Evolutionary conservation across 92 coral and sea anemone genomes (phyloP).

Genomic region (Palythoa grandis): DNA sequence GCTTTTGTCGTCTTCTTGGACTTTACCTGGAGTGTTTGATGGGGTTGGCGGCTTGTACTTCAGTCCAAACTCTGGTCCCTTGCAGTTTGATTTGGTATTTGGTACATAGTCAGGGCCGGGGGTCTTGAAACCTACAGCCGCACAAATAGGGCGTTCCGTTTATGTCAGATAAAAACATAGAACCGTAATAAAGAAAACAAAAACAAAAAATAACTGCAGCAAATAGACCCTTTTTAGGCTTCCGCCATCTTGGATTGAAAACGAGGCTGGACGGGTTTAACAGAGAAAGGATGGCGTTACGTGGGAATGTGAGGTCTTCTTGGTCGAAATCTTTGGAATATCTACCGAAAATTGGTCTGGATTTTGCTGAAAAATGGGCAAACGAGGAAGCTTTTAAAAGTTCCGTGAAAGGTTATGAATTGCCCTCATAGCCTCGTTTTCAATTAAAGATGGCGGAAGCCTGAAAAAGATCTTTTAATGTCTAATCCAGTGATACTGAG

Average conservation of each 20-base stretch:
- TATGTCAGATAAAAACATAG: not conserved
- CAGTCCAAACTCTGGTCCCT: constrained; percentile 49
- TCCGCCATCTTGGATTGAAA: not conserved
- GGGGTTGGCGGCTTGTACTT: constrained; percentile 24
- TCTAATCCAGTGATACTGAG: too few relatives aligned
- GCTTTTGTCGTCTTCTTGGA: not conserved
- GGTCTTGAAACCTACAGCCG: constrained; percentile 41
- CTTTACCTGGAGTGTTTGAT: constrained; percentile 42
- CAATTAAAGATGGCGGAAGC: too few relatives aligned
- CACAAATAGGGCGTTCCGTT: not conserved
- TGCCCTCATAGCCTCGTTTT: too few relatives aligned
- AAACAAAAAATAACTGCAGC: not conserved
- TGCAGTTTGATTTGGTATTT: not conserved
- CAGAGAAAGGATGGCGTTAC: too few relatives aligned
- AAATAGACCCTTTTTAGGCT: not conserved
- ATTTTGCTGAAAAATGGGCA: too few relatives aligned
- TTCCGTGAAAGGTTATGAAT: too few relatives aligned
- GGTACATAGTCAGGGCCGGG: constrained; percentile 64
- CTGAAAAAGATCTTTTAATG: not conserved
- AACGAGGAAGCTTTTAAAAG: too few relatives aligned
- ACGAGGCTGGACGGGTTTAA: too few relatives aligned
- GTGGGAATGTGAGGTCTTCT: too few relatives aligned
- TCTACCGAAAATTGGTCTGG: too few relatives aligned
- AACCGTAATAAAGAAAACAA: not conserved
- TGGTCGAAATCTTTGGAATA: too few relatives aligned